Evolutionary conservation across 2,888 invertebrate genomes (phyloP), one percentile per base, ranked within the genome.

Genomic region (Cyclophora albipunctata): DNA sequence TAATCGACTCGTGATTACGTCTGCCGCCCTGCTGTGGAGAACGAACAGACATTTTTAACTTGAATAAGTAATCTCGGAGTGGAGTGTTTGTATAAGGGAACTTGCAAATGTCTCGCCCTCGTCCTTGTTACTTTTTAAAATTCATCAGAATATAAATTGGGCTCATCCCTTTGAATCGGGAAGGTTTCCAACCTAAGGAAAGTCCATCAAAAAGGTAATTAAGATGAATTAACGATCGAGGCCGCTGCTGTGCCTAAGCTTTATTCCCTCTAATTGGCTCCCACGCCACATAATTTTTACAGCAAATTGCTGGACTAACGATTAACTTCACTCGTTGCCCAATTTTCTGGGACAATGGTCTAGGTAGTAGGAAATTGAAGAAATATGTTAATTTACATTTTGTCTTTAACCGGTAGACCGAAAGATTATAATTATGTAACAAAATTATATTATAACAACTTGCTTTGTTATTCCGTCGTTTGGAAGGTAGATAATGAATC

Each of bases 381-480:
- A 83, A 84, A 84, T 85, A 86, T 87, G 86, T 78, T 81, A 87
- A 87, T 86, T 80, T 63, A 63, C 60, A 73, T 76, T 85, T 84
- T 87, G 86, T 86, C 73, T 71, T 71, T 71, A 63, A 51, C 71
- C 84, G 76, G 46, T 80, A 71, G 81, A 81, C 83, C 85, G 84
- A 76, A 85, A 83, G 82, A 83, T 82, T 85, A 84, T 87, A 87
- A 87, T 86, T 84, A 86, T 84, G 5, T 37, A 75, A 73, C 67
- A 71, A 79, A 78, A 81, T 78, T 78, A 71, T 76, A 73, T 66
- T 66, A 69, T 70, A 72, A 67, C 67, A 73, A 67, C 68, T 73
- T 72, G 68, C 70, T 76, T 76, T 71, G 70, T 73, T 71, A 65
- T 72, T 4, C 37, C 4, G 37, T 37, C 37, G 5, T 5, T 37